Base-by-base conservation (phyloP, 2,888 invertebrate genomes). In the Lordiphosa andalusiaca region DNA sequence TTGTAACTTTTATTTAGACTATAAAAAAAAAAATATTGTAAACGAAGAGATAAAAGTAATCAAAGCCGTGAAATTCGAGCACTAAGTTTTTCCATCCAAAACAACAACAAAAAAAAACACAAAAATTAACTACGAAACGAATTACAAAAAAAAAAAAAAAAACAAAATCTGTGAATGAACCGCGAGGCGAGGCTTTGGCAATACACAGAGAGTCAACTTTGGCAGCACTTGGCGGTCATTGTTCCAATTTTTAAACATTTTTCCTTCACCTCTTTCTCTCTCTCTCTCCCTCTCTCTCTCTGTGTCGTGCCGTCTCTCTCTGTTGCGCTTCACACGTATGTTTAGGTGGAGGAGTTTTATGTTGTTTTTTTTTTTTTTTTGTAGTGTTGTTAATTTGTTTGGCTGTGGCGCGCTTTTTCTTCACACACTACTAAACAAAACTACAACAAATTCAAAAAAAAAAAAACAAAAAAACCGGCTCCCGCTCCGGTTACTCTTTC, bases 301-400 rank as follows among this genome's bases (percentile, higher is more conserved):
- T 7, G 12, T 25, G 25, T 35, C 1, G 16, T 16, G 1, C 16
- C 16, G 1, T 16, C 16, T 16, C 21, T 35, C 13, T 21, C 44
- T 10, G 19, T 48, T 21, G 4, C 13, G 41, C 51, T 56, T 33
- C 52, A 52, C 46, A 59, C 56, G 59, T 68, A 53, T 57, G 57
- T 48, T 30, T 51, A 47, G 61, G 30, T 69, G 48, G 67, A 52
- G 47, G 44, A 69, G 53, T 60, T 58, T 46, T 47, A n/a, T n/a
- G n/a, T 51, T 50, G 37, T 50, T 48, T 62, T 38, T 44, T 50
- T 16, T 53, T 21, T 9, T 48, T 76, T 80, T 69, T 73, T 69
- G 66, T 73, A 77, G 74, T 81, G 74, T 71, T 81, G 77, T 71
- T 77, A 77, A 77, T 77, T 77, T 73, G 71, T 73, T 80, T 80